Evolutionary conservation across 2,888 invertebrate species (phyloP).

Genomic region (Cartodere bifasciata): DNA sequence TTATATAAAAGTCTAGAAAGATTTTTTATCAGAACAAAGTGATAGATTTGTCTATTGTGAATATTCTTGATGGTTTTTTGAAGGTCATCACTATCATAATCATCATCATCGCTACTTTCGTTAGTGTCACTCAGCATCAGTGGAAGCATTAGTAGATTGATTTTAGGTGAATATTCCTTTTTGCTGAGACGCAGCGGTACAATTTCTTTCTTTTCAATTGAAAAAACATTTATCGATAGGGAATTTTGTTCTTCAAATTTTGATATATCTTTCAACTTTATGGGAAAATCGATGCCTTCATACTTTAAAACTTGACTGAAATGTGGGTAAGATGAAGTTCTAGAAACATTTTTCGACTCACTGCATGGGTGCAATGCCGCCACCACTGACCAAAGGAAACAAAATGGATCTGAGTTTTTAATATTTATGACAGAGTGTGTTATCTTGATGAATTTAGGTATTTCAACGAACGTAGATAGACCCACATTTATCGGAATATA

Average conservation of each 20-base stretch:
- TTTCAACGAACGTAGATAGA: slow-evolving; percentile 11
- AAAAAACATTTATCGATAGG: slow-evolving; percentile 11
- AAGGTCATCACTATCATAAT: slow-evolving; percentile 5
- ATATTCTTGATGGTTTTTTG: too few species aligned
- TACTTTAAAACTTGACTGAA: slow-evolving; percentile 4
- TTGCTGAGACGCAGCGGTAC: too few species aligned
- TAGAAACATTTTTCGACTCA: neutral
- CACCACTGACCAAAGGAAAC: slow-evolving; percentile 16
- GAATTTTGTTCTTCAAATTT: slow-evolving; percentile 9
- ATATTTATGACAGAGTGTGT: slow-evolving; percentile 16
- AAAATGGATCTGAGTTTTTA: slow-evolving; percentile 15
- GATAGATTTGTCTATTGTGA: too few species aligned
- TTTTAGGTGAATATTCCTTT: too few species aligned
- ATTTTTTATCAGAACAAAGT: slow-evolving; percentile 9
- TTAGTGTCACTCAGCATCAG: too few species aligned
- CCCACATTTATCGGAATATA: slow-evolving; percentile 8
- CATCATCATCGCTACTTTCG: slow-evolving; percentile 7
- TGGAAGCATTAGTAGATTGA: slow-evolving; percentile 10
- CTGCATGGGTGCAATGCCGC: slow-evolving; percentile 4
- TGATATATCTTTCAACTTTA: slow-evolving; percentile 7
- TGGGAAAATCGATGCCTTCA: slow-evolving; percentile 4
- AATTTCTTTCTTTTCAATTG: slow-evolving; percentile 3
- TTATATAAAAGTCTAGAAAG: slow-evolving; percentile 1
- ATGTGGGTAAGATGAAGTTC: slow-evolving; percentile 3
- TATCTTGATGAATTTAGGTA: slow-evolving; percentile 12